A percentile compares a stretch with the other conserved stretches of the same genome.
Evolutionary conservation across 2,888 invertebrate species (phyloP).

Genomic region (Anorthoa munda): DNA sequence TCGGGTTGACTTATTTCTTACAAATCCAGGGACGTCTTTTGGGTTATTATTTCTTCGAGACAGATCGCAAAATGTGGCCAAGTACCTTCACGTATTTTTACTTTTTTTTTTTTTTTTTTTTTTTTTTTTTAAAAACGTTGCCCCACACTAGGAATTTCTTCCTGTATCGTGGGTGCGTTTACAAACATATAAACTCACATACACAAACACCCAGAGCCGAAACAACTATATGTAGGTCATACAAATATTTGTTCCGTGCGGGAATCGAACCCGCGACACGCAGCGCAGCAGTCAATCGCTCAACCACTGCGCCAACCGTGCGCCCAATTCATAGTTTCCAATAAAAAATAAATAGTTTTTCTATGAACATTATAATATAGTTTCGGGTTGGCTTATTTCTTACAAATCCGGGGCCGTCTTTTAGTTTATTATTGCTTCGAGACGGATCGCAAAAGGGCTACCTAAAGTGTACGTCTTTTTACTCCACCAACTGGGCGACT

Average conservation of each 20-base stretch:
- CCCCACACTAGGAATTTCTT: too few species aligned
- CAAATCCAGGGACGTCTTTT: constrained; percentile 22
- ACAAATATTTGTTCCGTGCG: too few species aligned
- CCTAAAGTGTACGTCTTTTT: background rate
- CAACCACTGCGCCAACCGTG: too few species aligned
- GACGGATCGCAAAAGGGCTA: background rate
- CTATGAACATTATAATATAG: constrained; percentile 51
- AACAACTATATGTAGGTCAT: too few species aligned
- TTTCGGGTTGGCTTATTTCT: constrained; percentile 41
- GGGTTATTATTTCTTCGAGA: constrained; percentile 21
- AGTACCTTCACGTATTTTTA: background rate
- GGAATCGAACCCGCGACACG: too few species aligned
- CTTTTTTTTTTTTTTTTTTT: too few species aligned
- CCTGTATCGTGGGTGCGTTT: too few species aligned
- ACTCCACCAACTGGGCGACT: background rate
- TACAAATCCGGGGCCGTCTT: constrained; percentile 24
- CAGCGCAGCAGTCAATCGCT: too few species aligned
- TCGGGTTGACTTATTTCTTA: constrained; percentile 36
- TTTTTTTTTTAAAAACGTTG: too few species aligned
- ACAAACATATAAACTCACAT: too few species aligned
- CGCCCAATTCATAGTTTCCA: too few species aligned
- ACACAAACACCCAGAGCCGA: too few species aligned
- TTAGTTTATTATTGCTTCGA: constrained; percentile 14
- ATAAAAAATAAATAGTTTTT: constrained; percentile 6
- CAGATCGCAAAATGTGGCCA: background rate